These are phyloP conservation scores for Heteromormyrus szaboi DNA, from an alignment of 2,797 vertebrate species.

Conservation along the genomic window DNA sequence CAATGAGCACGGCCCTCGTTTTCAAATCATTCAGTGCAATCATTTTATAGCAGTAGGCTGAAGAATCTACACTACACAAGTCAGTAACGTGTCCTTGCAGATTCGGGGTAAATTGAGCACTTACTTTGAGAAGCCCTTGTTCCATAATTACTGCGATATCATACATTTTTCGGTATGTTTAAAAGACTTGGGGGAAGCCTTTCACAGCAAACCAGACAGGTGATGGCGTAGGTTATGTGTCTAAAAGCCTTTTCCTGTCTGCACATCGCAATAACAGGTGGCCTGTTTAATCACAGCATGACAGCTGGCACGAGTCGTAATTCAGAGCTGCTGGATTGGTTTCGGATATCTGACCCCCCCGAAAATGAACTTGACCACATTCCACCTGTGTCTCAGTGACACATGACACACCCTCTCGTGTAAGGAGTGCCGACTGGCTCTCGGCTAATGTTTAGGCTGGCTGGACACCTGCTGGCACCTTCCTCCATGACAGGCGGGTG, in stretches of 20 bases:
- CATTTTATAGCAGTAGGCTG: conserved; percentile 20
- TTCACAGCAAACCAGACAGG: not conserved
- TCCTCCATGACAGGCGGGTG: not conserved
- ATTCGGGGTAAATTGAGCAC: not conserved
- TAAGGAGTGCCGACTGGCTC: not conserved
- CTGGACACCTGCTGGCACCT: not conserved
- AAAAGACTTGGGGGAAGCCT: not conserved
- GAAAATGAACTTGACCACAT: conserved; percentile 14
- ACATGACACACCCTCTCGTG: not conserved
- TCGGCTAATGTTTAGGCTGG: not conserved
- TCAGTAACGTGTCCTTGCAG: conserved; percentile 25
- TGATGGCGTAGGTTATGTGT: not conserved
- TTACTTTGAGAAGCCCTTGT: not conserved
- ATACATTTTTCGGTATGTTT: not conserved
- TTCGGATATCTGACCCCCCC: conserved; percentile 23
- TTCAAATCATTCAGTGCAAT: conserved; percentile 57
- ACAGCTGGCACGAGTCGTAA: conserved; percentile 21
- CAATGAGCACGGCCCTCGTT: conserved; percentile 53
- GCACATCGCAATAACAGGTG: conserved; percentile 27
- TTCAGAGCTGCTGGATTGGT: conserved; percentile 18
- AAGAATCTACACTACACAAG: conserved; percentile 25
- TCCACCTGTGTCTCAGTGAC: conserved; percentile 20
- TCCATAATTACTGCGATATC: not conserved
- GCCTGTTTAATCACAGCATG: conserved; percentile 34
- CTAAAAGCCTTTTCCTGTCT: conserved; percentile 28